Evolutionary conservation across 1,140 invertebrate genomes (phyloP).

Genomic region (Tribolium madens): DNA sequence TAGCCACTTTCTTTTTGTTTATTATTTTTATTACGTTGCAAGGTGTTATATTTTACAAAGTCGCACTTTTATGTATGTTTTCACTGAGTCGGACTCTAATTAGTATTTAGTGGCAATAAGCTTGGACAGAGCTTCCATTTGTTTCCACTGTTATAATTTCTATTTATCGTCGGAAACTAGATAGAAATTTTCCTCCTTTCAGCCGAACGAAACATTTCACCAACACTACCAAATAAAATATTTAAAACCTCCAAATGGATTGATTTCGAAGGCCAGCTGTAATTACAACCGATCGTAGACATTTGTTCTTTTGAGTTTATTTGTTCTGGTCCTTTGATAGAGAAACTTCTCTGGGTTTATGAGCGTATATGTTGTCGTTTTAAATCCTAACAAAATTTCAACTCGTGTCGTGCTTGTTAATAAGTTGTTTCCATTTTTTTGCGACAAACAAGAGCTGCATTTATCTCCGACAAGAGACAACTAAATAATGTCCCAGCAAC

Average conservation of each 20-base stretch:
- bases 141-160: background rate
- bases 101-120: slow-evolving; percentile 13
- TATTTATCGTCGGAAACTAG: background rate
- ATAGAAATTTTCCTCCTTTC: background rate
- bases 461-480: background rate
- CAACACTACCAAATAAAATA: background rate
- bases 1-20: slow-evolving; percentile 40
- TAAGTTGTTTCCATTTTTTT: background rate
- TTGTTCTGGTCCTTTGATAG: background rate
- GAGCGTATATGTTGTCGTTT: background rate
- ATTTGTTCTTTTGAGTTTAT: background rate
- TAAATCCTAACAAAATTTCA: background rate
- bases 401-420: background rate
- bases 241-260: background rate
- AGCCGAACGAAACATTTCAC: background rate
- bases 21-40: slow-evolving; percentile 40
- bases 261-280: background rate
- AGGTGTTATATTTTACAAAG: background rate
- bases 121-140: background rate
- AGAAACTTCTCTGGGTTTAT: background rate
- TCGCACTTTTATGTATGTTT: slow-evolving; percentile 32
- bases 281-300: background rate
- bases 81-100: background rate
- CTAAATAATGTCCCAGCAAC: background rate
- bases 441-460: background rate